Percentiles rank a stretch among this genome's conserved stretches.
Conservation (phyloP, 2,888 invertebrate species). For the Polyommatus iphigenia region DNA sequence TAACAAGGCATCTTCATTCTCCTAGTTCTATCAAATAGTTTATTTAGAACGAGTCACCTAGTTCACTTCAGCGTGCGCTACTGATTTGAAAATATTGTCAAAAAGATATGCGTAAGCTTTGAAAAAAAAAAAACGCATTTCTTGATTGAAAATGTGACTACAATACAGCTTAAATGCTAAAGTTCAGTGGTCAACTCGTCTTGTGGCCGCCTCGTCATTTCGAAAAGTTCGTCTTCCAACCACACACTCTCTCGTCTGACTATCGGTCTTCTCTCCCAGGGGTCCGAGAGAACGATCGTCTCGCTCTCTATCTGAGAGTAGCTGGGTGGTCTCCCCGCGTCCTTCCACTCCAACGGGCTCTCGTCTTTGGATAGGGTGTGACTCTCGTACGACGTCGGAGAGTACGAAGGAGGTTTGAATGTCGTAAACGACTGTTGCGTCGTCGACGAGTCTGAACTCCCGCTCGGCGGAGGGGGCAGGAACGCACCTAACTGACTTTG, state of each 20-base stretch:
- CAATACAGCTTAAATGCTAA: conserved; percentile 55
- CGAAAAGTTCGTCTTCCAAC: conserved; percentile 90
- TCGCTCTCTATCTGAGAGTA: conserved; percentile 72
- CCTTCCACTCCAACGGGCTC: conserved; percentile 77
- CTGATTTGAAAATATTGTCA: too few relatives aligned
- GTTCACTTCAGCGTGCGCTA: too few relatives aligned
- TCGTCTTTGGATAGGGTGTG: conserved; percentile 67
- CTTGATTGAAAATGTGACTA: neutral
- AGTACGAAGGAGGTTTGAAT: conserved; percentile 75
- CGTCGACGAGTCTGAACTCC: conserved; percentile 65
- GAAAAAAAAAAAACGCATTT: neutral
- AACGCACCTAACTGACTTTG: conserved; percentile 89
- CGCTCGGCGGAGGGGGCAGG: conserved; percentile 82
- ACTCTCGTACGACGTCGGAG: conserved; percentile 75
- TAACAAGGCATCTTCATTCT: too few relatives aligned
- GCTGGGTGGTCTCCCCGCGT: conserved; percentile 76
- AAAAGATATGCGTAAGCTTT: too few relatives aligned
- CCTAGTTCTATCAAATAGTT: too few relatives aligned
- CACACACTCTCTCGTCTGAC: conserved; percentile 81
- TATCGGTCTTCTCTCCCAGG: conserved; percentile 74
- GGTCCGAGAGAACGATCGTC: conserved; percentile 68
- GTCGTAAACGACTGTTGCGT: conserved; percentile 75
- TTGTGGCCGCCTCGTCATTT: conserved; percentile 91
- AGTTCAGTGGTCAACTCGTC: conserved; percentile 94
- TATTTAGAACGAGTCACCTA: too few relatives aligned